Percentiles rank a stretch among this genome's conserved stretches.
Conservation (phyloP, 2,113 vertebrate genomes). For the Podarcis raffonei region DNA sequence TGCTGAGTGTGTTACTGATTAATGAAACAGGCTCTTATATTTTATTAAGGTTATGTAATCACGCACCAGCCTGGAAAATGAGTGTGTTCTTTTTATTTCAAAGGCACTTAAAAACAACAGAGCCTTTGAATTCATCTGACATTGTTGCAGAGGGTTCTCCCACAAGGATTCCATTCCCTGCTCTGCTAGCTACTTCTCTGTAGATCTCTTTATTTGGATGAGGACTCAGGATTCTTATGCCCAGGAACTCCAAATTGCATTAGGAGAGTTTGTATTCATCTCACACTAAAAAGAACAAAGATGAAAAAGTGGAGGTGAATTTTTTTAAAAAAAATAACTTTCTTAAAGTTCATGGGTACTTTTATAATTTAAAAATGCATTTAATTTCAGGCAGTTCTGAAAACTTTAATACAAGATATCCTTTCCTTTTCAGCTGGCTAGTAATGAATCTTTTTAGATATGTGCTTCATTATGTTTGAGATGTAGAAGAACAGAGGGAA, state of each 20-base stretch:
- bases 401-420: neutral
- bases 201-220: constrained; percentile 17
- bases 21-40: constrained; percentile 62
- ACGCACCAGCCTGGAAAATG: constrained; percentile 53
- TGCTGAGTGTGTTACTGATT: constrained; percentile 60
- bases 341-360: constrained; percentile 17
- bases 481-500: too few species aligned
- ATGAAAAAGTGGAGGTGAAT: neutral
- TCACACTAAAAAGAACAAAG: constrained; percentile 32
- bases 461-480: neutral
- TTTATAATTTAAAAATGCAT: constrained; percentile 39
- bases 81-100: constrained; percentile 61
- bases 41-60: constrained; percentile 69
- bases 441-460: neutral
- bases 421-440: neutral
- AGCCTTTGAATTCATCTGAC: constrained; percentile 52
- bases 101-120: constrained; percentile 52
- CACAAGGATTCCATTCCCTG: constrained; percentile 1
- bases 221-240: constrained; percentile 16
- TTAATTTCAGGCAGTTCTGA: neutral
- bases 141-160: constrained; percentile 25
- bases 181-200: constrained; percentile 33
- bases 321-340: neutral
- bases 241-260: constrained; percentile 36
- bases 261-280: constrained; percentile 46